phyloP scores from a whole-genome alignment of 2,797 vertebrate genomes.

The Todus mexicanus region DNA sequence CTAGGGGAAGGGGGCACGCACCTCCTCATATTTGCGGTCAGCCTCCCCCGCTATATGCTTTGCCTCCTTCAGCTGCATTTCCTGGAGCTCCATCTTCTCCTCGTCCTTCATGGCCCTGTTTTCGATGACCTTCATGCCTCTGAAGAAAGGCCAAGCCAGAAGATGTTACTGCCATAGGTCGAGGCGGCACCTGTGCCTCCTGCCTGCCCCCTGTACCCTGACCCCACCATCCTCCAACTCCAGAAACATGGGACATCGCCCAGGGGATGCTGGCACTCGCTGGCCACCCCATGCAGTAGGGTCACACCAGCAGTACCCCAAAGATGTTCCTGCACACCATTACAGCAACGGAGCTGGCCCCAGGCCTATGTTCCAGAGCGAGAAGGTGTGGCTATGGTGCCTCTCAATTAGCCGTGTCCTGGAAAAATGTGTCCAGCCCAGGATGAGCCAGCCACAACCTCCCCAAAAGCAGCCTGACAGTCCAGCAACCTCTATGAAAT shows the following conservation, averaged over 20 bases:
- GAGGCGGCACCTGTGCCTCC: neutral
- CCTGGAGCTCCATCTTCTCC: conserved; percentile 98
- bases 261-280: fast-evolving
- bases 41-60: conserved; percentile 97
- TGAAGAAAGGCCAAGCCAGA: conserved; percentile 52
- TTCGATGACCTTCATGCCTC: conserved; percentile 99
- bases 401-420: neutral
- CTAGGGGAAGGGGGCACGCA: neutral
- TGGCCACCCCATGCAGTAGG: fast-evolving
- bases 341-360: neutral
- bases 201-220: neutral
- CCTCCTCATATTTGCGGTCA: conserved; percentile 98
- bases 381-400: neutral
- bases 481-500: neutral
- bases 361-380: neutral
- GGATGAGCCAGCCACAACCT: neutral
- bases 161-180: neutral
- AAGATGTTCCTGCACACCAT: neutral
- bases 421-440: neutral
- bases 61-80: conserved; percentile 97
- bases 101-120: conserved; percentile 94
- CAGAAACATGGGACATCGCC: neutral
- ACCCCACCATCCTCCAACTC: neutral
- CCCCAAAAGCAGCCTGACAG: neutral
- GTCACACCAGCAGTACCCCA: neutral